A percentile compares a stretch with the other conserved stretches of the same genome.
These are phyloP conservation scores for Lepidurus couesii DNA, from an alignment of 1,140 invertebrate genomes.

Conservation along the genomic window DNA sequence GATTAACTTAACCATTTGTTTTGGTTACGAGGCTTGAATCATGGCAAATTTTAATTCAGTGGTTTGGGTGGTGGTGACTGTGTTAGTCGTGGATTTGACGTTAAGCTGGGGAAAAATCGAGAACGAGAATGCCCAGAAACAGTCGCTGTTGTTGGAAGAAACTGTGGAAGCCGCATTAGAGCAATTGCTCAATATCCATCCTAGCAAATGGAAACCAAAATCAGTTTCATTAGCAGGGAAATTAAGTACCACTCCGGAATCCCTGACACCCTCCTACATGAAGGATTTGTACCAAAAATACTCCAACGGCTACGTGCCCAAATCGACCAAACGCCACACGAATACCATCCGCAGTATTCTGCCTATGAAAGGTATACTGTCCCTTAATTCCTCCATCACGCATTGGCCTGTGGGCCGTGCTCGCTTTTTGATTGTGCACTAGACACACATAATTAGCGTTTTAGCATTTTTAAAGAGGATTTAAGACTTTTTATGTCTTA, in stretches of 20 bases:
- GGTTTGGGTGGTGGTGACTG: background rate
- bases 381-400: background rate
- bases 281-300: conserved; percentile 34
- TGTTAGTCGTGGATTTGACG: background rate
- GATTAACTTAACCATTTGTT: background rate
- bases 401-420: background rate
- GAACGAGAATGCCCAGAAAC: background rate
- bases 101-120: background rate
- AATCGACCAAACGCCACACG: conserved; percentile 12
- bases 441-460: background rate
- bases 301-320: conserved; percentile 1
- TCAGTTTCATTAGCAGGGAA: background rate
- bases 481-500: background rate
- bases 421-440: background rate
- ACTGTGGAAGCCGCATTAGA: conserved; percentile 27
- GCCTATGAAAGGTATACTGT: background rate
- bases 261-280: conserved; percentile 30
- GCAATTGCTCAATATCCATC: conserved; percentile 31
- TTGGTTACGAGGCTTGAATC: background rate
- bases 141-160: conserved; percentile 11
- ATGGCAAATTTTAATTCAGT: background rate
- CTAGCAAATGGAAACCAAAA: conserved; percentile 15
- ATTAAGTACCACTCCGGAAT: background rate
- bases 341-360: background rate
- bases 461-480: background rate